These are phyloP conservation scores for Samia ricini DNA, from an alignment of 1,140 invertebrate genomes.

Conservation along the genomic window DNA sequence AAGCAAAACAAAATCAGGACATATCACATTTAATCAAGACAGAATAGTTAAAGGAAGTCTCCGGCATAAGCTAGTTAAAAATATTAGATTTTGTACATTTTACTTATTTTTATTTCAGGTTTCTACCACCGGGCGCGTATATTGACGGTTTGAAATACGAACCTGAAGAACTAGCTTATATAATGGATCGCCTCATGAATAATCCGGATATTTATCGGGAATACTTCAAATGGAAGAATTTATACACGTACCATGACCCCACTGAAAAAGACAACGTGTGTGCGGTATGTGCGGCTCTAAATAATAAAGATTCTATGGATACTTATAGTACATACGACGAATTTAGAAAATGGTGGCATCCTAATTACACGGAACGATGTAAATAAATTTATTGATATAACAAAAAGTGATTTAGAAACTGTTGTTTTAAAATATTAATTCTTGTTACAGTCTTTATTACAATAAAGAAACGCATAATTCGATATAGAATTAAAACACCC, in stretches of 20 bases:
- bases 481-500: too few relatives aligned
- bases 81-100: background rate
- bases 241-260: slow-evolving; percentile 45
- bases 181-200: slow-evolving; percentile 36
- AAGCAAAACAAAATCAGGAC: too few relatives aligned
- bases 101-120: slow-evolving; percentile 36
- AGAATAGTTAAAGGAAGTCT: background rate
- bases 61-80: background rate
- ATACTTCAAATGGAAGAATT: slow-evolving; percentile 54
- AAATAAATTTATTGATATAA: background rate
- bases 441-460: too few relatives aligned
- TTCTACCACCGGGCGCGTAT: slow-evolving; percentile 58
- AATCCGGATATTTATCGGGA: slow-evolving; percentile 35
- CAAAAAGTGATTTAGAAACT: background rate
- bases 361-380: slow-evolving; percentile 40
- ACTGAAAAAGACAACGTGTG: slow-evolving; percentile 43
- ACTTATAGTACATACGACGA: slow-evolving; percentile 34
- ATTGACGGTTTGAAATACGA: slow-evolving; percentile 37
- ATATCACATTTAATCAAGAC: too few relatives aligned
- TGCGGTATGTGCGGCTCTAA: slow-evolving; percentile 44
- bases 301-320: slow-evolving; percentile 35
- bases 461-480: too few relatives aligned
- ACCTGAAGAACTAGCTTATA: slow-evolving; percentile 31
- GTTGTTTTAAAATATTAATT: too few relatives aligned
- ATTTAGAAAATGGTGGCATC: slow-evolving; percentile 59